Base-by-base conservation (phyloP, 1,140 invertebrate genomes). In the Drosophila tsacasi region DNA sequence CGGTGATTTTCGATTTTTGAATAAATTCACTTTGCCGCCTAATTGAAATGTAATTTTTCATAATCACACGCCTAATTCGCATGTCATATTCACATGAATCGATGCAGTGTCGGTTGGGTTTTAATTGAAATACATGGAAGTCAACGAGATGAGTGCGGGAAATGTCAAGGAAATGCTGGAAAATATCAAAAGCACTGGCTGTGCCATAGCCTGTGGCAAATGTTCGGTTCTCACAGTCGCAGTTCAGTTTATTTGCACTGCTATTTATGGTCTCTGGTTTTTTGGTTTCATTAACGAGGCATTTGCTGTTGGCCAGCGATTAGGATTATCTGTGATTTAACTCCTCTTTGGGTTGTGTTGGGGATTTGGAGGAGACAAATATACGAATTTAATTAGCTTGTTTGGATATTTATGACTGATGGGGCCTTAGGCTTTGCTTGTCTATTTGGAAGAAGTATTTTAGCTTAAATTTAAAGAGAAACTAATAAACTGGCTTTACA, bases 1-100 rank as follows among this genome's bases (percentile, higher is more conserved):
- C 52, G 5, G 32, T 21, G 49, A 75, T 71, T 67, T 76, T 67
- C 7, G 30, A 19, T 42, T 42, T 77, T 78, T 58, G 37, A 42
- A 75, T 47, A 69, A 44, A 62, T 78, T 57, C 44, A 66, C 55
- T 76, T 60, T 66, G 47, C 47, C 40, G 17, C 30, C 50, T 57
- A 54, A 82, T 85, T 79, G 44, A 79, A 85, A 79, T 86, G 65
- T 67, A 71, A 79, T 86, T 81, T 81, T 85, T 82, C 79, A 82
- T 75, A 78, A 82, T 78, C 67, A 78, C 73, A 62, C 50, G 47
- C 59, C 50, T 59, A 64, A 79, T 63, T 52, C 75, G 54, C 74
- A 71, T 78, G 59, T 79, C 65, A 79, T 47, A 58, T 62, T 44
- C n/a, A 15, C 17, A 42, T 15, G 52, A 21, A 39, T 37, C 37